A percentile compares a stretch with the other conserved stretches of the same genome.
Evolutionary conservation across 2,888 invertebrate genomes (phyloP).

Genomic region (Napeogenes inachia): DNA sequence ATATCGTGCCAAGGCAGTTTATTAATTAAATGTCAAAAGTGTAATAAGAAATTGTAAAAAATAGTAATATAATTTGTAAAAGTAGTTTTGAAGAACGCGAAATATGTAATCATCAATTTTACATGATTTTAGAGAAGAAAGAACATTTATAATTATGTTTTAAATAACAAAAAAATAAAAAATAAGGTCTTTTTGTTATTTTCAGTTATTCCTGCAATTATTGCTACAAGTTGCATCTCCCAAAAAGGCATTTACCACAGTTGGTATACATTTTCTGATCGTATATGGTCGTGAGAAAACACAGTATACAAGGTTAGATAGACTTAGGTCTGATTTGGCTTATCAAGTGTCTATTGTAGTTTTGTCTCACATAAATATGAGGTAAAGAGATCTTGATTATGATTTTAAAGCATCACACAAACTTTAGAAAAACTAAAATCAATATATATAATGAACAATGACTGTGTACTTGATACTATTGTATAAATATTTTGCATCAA

Average conservation of each 20-base stretch:
- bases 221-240: slow-evolving; percentile 34
- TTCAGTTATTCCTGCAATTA: slow-evolving; percentile 5
- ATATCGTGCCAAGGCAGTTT: neutral
- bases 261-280: slow-evolving; percentile 32
- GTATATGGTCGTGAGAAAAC: slow-evolving; percentile 44
- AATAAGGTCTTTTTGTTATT: no score
- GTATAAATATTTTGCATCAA: slow-evolving; percentile 9
- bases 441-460: no score
- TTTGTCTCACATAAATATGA: slow-evolving; percentile 21
- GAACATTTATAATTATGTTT: no score
- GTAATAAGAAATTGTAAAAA: neutral
- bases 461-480: no score
- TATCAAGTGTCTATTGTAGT: slow-evolving; percentile 23
- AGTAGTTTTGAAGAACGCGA: no score
- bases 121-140: no score
- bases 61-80: neutral
- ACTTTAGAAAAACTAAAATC: neutral
- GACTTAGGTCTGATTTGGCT: slow-evolving; percentile 21
- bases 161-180: no score
- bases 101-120: no score
- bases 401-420: neutral
- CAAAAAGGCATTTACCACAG: slow-evolving; percentile 46
- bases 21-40: slow-evolving; percentile 2
- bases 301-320: slow-evolving; percentile 28
- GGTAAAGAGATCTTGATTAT: slow-evolving; percentile 15